Evolutionary conservation across 1,140 invertebrate genomes (phyloP), one percentile per base, ranked within the genome.

Genomic region (Antheraea mylitta): DNA sequence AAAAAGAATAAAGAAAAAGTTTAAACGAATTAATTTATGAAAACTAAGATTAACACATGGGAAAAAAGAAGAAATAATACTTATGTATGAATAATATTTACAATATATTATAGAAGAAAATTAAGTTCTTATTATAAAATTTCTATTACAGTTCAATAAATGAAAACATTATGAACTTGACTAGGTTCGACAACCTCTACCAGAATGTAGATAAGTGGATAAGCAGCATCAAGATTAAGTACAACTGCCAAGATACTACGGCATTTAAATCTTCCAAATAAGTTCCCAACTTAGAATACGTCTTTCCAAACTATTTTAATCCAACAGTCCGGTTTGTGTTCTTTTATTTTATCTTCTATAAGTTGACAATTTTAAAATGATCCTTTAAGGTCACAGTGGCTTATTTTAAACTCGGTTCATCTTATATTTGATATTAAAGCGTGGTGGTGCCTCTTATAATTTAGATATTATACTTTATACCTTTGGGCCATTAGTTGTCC

Each of bases 221-320:
- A 63, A 63, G 61, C 37, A 63, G 16, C 61, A 37, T 36, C 16
- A 13, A 63, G 30, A 63, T 63, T 63, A 63, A 63, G 19, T 37
- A 30, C 19, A 37, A n/a, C 30, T 36, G 30, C 61, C 61, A 37
- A 63, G 61, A 37, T 63, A 37, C 61, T 6, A 37, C 7, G 61
- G 30, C 30, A 37, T 63, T 11, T 63, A 63, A 63, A 63, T 63
- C 22, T 37, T 63, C 61, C 11, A n/a, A 36, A 37, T 37, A 22
- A 63, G 61, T 53, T 61, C 9, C 58, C 0, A n/a, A 53, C 45
- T 53, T 53, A 53, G 45, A 53, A 13, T 53, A 53, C 16, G 16
- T 53, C 45, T 7, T 53, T 16, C 58, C 37, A 62, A 42, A 68
- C 38, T 68, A 62, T 68, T 63, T 63, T 63, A 63, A 63, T 63